These are phyloP conservation scores for Aythya baeri DNA, from an alignment of 2,113 vertebrate species.

Conservation along the genomic window DNA sequence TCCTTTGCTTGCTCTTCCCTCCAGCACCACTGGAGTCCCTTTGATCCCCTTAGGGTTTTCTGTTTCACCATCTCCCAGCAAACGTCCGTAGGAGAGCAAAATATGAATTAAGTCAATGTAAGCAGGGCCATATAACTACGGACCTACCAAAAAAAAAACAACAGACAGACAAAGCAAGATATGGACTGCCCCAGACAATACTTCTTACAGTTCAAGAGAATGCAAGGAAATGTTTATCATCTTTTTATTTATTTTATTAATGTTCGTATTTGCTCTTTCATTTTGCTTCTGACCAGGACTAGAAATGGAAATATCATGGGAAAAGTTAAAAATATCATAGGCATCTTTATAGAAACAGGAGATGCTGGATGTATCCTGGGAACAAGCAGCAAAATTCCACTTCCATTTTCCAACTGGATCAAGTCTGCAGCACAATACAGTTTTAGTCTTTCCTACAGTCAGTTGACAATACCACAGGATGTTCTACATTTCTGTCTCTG, in stretches of 20 bases:
- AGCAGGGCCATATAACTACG: background rate
- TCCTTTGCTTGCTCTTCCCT: background rate
- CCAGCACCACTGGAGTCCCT: rapidly evolving
- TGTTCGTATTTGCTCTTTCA: background rate
- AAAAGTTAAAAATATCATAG: background rate
- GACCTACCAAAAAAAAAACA: background rate
- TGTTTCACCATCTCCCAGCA: background rate
- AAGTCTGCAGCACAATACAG: background rate
- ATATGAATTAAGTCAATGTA: background rate
- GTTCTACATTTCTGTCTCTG: background rate
- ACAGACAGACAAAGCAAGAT: background rate
- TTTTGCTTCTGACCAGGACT: background rate
- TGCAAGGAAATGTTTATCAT: background rate
- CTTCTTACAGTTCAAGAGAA: background rate
- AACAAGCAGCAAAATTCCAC: background rate
- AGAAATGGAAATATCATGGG: background rate
- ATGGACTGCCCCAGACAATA: background rate
- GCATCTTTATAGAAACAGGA: background rate
- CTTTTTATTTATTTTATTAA: background rate
- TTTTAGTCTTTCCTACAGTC: background rate
- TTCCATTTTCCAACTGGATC: background rate
- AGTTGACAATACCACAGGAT: background rate
- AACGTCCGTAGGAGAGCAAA: background rate
- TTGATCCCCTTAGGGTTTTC: too few species aligned
- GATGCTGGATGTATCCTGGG: background rate